Evolutionary conservation across 2,888 invertebrate species (phyloP), one percentile per base, ranked within the genome.

Genomic region (Protodeltote pygarga): DNA sequence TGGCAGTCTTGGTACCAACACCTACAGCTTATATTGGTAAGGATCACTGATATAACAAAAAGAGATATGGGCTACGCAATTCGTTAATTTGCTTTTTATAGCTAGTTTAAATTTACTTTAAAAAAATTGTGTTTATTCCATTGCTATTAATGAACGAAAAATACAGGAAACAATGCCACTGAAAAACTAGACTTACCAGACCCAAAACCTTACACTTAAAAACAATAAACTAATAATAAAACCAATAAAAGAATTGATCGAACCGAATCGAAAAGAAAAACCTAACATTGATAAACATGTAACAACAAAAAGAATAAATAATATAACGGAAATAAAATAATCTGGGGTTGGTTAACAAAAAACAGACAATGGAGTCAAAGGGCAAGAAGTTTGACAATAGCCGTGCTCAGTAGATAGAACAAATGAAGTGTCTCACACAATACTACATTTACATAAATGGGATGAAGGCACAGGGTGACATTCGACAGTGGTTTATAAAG

Each of bases 331-430:
- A 89, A 92, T 92, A 87, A 92, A 92, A 90, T 91, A 85, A 89
- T 90, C 89, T 83, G 72, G 66, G 61, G 74, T 75, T 73, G 70
- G 78, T 72, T 80, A 76, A 89, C 85, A 91, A 91, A 90, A 91
- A 92, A 89, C 80, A 85, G 71, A 92, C 92, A 92, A 91, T 91
- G 53, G 87, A 89, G 92, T 89, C 91, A 91, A 89, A 91, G 91
- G 89, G 85, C 86, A 89, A 49, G 48, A 53, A 60, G 71, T 75
- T 84, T 85, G 87, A 91, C 91, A 91, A 90, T 87, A 77, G 80
- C 65, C 65, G 67, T 75, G 75, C 65, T 65, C 67, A 65, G 66
- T 57, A 79, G 86, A 87, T 87, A 87, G 87, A 87, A 90, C 89
- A 90, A 90, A 90, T 85, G 87, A 86, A 79, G 81, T 77, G 76